phyloP scores from a whole-genome alignment of 2,797 vertebrate genomes.

The Onychomys leucogaster region DNA sequence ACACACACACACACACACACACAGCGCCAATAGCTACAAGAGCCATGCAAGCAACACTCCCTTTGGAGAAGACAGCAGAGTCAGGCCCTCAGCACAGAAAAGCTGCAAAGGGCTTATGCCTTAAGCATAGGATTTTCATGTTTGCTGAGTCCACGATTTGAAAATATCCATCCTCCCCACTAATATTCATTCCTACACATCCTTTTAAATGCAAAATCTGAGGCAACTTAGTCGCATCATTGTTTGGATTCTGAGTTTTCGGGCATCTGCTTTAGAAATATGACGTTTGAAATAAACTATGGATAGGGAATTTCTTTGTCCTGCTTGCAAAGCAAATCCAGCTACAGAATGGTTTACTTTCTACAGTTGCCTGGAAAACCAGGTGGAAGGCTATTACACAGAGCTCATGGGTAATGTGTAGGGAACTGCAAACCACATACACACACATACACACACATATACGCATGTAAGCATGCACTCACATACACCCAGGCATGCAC shows the following conservation, averaged over 20 bases:
- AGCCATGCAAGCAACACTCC: neutral
- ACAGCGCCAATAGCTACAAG: neutral
- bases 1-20: no score
- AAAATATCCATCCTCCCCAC: neutral
- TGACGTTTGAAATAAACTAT: slow-evolving; percentile 58
- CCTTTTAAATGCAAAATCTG: neutral
- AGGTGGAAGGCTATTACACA: neutral
- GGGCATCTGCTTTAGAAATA: neutral
- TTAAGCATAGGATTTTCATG: neutral
- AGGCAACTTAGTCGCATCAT: neutral
- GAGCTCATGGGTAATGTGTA: neutral
- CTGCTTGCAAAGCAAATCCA: neutral
- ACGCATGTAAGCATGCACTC: neutral
- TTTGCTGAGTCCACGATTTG: neutral
- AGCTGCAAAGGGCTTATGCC: neutral
- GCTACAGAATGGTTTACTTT: neutral
- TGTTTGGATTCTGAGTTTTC: neutral
- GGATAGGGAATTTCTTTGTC: neutral
- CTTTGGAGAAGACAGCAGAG: neutral
- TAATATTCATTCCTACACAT: neutral
- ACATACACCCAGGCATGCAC: neutral
- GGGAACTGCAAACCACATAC: neutral
- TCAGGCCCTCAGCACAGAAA: neutral
- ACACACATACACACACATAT: neutral
- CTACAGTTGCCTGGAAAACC: neutral